These are phyloP conservation scores for Bubalus kerabau DNA, from an alignment of 2,113 vertebrate genomes.

Conservation along the genomic window DNA sequence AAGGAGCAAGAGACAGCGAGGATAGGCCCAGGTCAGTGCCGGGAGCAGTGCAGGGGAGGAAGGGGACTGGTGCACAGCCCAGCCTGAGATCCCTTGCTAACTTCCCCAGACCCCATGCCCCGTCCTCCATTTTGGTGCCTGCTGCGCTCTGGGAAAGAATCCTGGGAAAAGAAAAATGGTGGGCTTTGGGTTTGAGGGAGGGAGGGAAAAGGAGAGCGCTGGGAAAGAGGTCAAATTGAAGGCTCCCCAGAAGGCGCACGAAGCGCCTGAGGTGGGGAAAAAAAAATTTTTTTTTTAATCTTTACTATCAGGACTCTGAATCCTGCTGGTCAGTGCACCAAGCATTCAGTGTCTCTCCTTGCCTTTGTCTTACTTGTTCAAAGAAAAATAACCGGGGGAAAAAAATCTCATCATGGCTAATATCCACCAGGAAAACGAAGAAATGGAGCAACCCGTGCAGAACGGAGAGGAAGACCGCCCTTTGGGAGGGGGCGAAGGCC, in stretches of 20 bases:
- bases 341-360: slow-evolving; percentile 37
- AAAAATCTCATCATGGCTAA: slow-evolving; percentile 54
- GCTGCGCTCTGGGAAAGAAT: slow-evolving; percentile 23
- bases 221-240: slow-evolving; percentile 7
- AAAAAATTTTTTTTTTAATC: not conserved
- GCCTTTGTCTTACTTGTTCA: slow-evolving; percentile 59
- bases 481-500: slow-evolving; percentile 57
- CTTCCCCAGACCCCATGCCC: not conserved
- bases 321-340: not conserved
- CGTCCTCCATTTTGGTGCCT: slow-evolving; percentile 61
- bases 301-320: not conserved
- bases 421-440: slow-evolving; percentile 64
- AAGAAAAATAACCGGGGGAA: slow-evolving; percentile 43
- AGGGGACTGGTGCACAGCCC: not conserved
- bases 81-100: not conserved
- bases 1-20: not conserved
- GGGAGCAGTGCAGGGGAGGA: not conserved
- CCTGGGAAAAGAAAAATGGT: slow-evolving; percentile 62
- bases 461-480: slow-evolving; percentile 64
- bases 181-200: slow-evolving; percentile 6
- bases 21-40: slow-evolving; percentile 59
- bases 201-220: not conserved
- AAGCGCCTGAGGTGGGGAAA: not conserved
- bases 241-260: not conserved
- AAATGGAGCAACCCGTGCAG: slow-evolving; percentile 61